Conservation (phyloP, 2,113 vertebrate species). For the Mus spicilegus region DNA sequence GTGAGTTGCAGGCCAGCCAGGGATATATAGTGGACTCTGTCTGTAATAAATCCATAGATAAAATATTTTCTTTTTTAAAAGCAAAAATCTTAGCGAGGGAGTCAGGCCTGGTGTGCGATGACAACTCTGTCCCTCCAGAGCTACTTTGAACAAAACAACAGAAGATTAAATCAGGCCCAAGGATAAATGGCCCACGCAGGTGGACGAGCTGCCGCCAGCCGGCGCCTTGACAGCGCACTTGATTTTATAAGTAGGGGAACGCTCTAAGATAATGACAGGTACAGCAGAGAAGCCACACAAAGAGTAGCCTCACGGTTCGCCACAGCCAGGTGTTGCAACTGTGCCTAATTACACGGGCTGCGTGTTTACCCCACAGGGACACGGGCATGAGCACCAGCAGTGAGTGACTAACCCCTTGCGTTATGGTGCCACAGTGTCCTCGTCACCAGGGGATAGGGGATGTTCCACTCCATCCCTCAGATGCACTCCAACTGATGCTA, state of each 20-base stretch:
- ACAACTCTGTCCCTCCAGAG: neutral
- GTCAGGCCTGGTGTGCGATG: neutral
- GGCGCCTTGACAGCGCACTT: neutral
- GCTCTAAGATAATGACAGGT: neutral
- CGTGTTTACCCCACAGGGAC: neutral
- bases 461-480: neutral
- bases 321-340: neutral
- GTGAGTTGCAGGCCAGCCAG: neutral
- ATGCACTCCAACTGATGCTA: neutral
- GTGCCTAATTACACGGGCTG: neutral
- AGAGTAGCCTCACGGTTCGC: neutral
- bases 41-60: neutral
- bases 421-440: neutral
- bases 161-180: neutral
- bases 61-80: neutral
- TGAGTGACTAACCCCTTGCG: neutral
- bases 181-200: neutral
- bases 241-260: neutral
- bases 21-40: neutral
- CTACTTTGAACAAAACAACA: neutral
- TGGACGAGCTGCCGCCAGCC: neutral
- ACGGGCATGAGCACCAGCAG: neutral
- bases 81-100: neutral
- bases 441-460: neutral
- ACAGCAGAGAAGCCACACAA: neutral